Conservation (phyloP, 2,888 invertebrate genomes). For the Drosophila subsilvestris region DNA sequence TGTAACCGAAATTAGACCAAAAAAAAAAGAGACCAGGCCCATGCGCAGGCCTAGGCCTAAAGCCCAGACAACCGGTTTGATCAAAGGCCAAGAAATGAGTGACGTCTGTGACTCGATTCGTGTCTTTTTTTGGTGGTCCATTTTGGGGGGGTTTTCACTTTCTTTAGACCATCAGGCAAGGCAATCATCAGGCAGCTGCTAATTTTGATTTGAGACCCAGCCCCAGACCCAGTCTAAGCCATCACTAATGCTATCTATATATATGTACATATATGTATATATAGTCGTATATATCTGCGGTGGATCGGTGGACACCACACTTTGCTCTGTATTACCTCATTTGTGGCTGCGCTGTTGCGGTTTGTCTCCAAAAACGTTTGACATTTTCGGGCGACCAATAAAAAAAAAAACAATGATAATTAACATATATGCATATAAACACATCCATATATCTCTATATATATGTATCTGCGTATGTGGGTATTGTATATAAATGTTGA, state of each 20-base stretch:
- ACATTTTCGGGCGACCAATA: constrained; percentile 78
- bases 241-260: constrained; percentile 8
- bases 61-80: constrained; percentile 28
- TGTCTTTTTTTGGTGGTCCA: background rate
- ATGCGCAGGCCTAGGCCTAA: background rate
- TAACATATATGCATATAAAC: constrained; percentile 70
- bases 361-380: constrained; percentile 70
- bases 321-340: constrained; percentile 70
- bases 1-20: constrained; percentile 36
- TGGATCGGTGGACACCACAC: constrained; percentile 26
- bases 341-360: constrained; percentile 52
- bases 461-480: constrained; percentile 25
- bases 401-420: constrained; percentile 75
- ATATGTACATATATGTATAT: background rate
- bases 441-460: constrained; percentile 44
- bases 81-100: constrained; percentile 19
- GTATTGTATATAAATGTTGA: constrained; percentile 40
- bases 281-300: constrained; percentile 4
- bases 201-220: constrained; percentile 54
- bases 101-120: constrained; percentile 31
- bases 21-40: constrained; percentile 1
- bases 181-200: constrained; percentile 61
- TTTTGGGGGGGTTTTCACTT: constrained; percentile 40
- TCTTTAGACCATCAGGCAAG: constrained; percentile 42
- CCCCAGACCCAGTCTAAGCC: constrained; percentile 18